Evolutionary conservation across 2,888 invertebrate species (phyloP).

Genomic region (Thereva unica): DNA sequence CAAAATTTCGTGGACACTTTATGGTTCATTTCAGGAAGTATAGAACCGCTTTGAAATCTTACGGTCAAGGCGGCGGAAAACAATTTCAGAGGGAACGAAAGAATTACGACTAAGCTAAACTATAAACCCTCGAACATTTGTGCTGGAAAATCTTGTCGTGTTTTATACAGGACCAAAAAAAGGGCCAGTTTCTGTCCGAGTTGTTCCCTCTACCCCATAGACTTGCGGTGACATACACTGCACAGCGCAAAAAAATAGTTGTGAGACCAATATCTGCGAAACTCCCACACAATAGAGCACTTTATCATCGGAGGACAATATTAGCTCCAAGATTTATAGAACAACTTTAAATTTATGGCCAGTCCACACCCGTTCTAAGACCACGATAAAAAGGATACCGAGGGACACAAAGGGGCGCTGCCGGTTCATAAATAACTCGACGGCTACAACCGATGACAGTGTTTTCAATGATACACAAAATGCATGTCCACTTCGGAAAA

Average conservation of each 20-base stretch:
- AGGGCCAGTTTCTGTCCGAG: too few relatives aligned
- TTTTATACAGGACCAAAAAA: too few relatives aligned
- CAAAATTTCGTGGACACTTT: slow-evolving; percentile 25
- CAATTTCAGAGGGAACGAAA: slow-evolving; percentile 12
- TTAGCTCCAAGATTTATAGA: slow-evolving; percentile 41
- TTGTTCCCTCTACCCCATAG: slow-evolving; percentile 3
- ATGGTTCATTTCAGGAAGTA: slow-evolving; percentile 28
- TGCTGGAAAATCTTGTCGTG: too few relatives aligned
- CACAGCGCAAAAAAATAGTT: slow-evolving; percentile 23
- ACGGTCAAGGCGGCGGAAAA: not conserved
- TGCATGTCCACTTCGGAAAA: slow-evolving; percentile 4
- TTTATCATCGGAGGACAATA: slow-evolving; percentile 40
- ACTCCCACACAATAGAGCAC: slow-evolving; percentile 29
- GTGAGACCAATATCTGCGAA: slow-evolving; percentile 20
- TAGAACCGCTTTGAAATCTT: slow-evolving; percentile 16
- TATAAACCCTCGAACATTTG: slow-evolving; percentile 25
- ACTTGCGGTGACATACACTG: slow-evolving; percentile 22
- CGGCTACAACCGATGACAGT: slow-evolving; percentile 23
- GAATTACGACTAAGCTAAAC: slow-evolving; percentile 32
- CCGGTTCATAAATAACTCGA: slow-evolving; percentile 30
- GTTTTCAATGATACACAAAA: slow-evolving; percentile 37
- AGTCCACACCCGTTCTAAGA: slow-evolving; percentile 16
- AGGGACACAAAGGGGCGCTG: slow-evolving; percentile 3
- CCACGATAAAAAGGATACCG: slow-evolving; percentile 25
- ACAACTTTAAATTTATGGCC: slow-evolving; percentile 42